Evolutionary conservation across 1,140 invertebrate species (phyloP).

Genomic region (Drosophila virilis): DNA sequence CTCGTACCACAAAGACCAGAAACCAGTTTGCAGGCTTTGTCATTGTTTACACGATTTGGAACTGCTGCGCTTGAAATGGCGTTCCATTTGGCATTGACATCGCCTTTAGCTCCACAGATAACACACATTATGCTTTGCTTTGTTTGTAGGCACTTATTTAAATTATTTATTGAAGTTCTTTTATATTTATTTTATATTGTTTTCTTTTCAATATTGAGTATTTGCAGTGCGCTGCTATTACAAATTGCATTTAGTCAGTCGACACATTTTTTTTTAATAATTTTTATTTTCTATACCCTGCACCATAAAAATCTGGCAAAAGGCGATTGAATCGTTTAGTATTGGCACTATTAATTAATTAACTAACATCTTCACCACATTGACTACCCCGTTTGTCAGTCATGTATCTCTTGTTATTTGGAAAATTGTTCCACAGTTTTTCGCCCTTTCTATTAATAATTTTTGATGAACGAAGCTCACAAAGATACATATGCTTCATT

Average conservation of each 20-base stretch:
- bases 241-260: slow-evolving; percentile 56
- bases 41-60: slow-evolving; percentile 26
- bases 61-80: slow-evolving; percentile 16
- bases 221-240: slow-evolving; percentile 53
- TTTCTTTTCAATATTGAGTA: slow-evolving; percentile 23
- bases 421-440: no score
- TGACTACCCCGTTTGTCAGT: no score
- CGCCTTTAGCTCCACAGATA: slow-evolving; percentile 45
- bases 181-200: not conserved
- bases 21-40: slow-evolving; percentile 33
- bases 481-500: no score
- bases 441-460: no score
- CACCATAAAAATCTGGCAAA: not conserved
- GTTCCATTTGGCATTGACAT: slow-evolving; percentile 36
- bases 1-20: slow-evolving; percentile 1
- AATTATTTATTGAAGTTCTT: slow-evolving; percentile 25
- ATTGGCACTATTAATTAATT: no score
- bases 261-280: slow-evolving; percentile 18
- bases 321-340: not conserved
- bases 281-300: slow-evolving; percentile 15
- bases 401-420: no score
- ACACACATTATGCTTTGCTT: slow-evolving; percentile 65
- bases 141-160: slow-evolving; percentile 64
- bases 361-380: no score
- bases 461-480: no score